These are phyloP conservation scores for Miniopterus natalensis DNA, from an alignment of 2,113 vertebrate genomes.

Conservation along the genomic window DNA sequence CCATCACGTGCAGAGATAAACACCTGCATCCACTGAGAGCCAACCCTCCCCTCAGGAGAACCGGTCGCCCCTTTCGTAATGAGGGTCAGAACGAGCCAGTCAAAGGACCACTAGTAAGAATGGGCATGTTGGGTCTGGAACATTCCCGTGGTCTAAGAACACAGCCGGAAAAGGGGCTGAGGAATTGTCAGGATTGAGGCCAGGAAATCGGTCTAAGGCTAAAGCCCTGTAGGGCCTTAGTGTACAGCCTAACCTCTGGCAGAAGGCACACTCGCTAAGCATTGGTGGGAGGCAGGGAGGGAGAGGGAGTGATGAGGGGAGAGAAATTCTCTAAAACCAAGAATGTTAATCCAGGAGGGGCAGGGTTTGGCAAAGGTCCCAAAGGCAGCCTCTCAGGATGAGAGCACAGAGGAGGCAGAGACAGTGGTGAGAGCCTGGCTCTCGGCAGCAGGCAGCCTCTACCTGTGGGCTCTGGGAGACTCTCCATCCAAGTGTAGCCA, in stretches of 20 bases:
- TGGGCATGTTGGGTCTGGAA: background rate
- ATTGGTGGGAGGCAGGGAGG: background rate
- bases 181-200: background rate
- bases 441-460: background rate
- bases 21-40: background rate
- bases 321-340: background rate
- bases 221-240: background rate
- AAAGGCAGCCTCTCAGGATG: background rate
- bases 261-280: background rate
- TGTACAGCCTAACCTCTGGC: background rate
- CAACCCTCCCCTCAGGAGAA: background rate
- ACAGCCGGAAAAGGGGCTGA: background rate
- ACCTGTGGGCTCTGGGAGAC: background rate
- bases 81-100: background rate
- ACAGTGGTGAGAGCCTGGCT: background rate
- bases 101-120: background rate
- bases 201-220: background rate
- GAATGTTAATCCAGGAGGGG: background rate
- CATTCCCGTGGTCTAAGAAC: background rate
- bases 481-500: background rate
- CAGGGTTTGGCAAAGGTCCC: background rate
- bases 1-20: background rate
- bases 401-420: background rate
- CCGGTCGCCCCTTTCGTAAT: background rate
- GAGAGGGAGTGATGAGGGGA: background rate